Evolutionary conservation across 92 coral and sea anemone species (phyloP).

Genomic region (Plumapathes pennacea): DNA sequence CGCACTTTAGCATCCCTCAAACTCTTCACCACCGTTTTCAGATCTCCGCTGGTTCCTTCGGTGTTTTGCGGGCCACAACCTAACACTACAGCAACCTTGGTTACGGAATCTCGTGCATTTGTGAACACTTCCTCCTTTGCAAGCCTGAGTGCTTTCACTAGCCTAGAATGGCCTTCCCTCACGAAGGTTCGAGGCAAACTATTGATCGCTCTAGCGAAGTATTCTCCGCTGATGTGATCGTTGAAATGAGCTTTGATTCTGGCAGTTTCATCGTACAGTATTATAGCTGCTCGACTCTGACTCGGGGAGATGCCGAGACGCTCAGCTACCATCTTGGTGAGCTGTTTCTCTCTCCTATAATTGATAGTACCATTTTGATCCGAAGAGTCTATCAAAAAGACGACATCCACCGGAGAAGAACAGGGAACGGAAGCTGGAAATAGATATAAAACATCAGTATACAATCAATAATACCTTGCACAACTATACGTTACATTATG

Average conservation of each 20-base stretch:
- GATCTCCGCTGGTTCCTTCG: no score
- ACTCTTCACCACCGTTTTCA: no score
- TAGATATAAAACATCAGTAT: no score
- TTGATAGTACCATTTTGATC: conserved; percentile 13
- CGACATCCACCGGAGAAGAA: conserved; percentile 33
- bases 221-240: conserved; percentile 6
- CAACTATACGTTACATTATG: no score
- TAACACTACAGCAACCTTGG: no score
- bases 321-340: conserved; percentile 26
- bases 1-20: conserved; percentile 43
- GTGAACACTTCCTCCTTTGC: no score
- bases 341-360: conserved; percentile 33
- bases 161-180: no score
- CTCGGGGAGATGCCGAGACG: conserved; percentile 32
- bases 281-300: conserved; percentile 39
- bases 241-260: conserved; percentile 34
- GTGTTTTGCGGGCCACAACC: no score
- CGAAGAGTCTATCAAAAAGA: conserved; percentile 50
- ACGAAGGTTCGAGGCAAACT: conserved; percentile 8
- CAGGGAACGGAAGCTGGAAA: no score
- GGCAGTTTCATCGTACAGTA: conserved; percentile 38
- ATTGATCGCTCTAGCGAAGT: conserved; percentile 1
- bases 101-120: no score
- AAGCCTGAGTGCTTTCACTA: no score
- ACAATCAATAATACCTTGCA: no score